These are phyloP conservation scores for Hemicordylus capensis DNA, from an alignment of 2,113 vertebrate species.

Conservation along the genomic window DNA sequence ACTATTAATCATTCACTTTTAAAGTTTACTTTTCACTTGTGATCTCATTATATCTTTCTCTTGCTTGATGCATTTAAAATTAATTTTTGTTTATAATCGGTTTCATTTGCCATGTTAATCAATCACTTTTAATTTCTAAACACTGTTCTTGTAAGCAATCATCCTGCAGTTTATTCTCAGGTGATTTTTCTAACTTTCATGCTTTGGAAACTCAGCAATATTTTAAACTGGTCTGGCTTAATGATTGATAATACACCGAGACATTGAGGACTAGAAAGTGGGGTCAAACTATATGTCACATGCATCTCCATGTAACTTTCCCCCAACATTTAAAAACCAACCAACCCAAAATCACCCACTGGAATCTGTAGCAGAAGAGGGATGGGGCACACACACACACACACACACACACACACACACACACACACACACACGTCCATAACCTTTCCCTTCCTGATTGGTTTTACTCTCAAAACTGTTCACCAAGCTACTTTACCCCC, in stretches of 20 bases:
- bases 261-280: background rate
- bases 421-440: no score
- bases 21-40: background rate
- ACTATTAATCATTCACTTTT: background rate
- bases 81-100: background rate
- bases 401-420: no score
- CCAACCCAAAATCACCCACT: no score
- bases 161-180: background rate
- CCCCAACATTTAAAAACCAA: no score
- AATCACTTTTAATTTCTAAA: background rate
- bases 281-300: background rate
- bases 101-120: conserved; percentile 14
- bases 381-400: no score
- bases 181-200: background rate
- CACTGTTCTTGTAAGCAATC: background rate
- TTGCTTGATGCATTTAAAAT: background rate
- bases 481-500: no score
- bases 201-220: background rate
- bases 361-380: no score
- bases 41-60: background rate
- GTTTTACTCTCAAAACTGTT: no score
- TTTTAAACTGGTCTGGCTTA: background rate
- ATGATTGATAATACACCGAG: background rate
- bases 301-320: background rate
- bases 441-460: no score